A percentile compares a stretch with the other conserved stretches of the same genome.
phyloP scores from a whole-genome alignment of 2,797 vertebrate genomes.

The Crypturellus tataupa region DNA sequence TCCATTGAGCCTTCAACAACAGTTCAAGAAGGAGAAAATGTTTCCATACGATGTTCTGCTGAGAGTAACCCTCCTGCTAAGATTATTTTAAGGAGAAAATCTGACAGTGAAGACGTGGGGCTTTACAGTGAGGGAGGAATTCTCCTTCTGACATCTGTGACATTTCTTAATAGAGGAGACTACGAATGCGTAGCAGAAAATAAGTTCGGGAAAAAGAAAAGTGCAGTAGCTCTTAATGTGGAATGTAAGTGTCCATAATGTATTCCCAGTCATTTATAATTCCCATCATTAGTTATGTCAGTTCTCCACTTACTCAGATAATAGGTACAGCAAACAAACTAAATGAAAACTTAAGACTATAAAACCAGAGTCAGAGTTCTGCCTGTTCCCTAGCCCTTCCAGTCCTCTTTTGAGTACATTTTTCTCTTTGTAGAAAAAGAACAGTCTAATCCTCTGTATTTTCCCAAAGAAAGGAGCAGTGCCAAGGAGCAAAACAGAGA shows the following conservation, averaged over 20 bases:
- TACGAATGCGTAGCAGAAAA: conserved; percentile 67
- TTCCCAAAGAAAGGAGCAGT: not conserved
- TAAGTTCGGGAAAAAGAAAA: conserved; percentile 72
- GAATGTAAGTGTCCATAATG: conserved; percentile 52
- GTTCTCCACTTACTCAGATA: not conserved
- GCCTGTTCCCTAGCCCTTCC: too few relatives aligned
- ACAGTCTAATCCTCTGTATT: not conserved
- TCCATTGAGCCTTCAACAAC: conserved; percentile 41
- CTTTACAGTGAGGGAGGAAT: not conserved
- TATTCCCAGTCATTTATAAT: not conserved
- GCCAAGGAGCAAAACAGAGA: not conserved
- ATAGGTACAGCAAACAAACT: not conserved
- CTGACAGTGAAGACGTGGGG: not conserved
- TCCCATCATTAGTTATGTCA: not conserved
- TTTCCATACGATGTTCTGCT: conserved; percentile 55
- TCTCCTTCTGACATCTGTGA: conserved; percentile 38
- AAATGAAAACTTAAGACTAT: not conserved
- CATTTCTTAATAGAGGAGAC: not conserved
- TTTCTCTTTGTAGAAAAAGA: not conserved
- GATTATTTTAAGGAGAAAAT: conserved; percentile 55
- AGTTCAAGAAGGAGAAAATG: conserved; percentile 60
- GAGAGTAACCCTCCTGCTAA: conserved; percentile 48
- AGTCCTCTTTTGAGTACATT: too few relatives aligned
- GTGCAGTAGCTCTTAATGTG: conserved; percentile 50
- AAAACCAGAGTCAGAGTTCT: not conserved